phyloP scores from a whole-genome alignment of 2,797 vertebrate species.

The Characodon lateralis region DNA sequence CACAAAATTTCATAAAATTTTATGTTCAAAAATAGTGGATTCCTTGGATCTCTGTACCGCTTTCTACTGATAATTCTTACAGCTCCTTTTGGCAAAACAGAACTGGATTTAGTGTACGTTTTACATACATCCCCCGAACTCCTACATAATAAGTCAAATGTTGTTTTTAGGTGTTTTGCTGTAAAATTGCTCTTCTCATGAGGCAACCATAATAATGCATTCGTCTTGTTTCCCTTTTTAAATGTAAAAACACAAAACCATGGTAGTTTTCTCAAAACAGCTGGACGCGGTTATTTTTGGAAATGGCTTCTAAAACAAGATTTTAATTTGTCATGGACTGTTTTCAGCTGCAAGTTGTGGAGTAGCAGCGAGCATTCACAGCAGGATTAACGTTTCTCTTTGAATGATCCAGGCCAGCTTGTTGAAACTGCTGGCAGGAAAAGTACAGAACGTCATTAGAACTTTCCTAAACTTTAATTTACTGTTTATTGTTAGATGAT shows the following conservation, averaged over 20 bases:
- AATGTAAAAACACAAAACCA: slow-evolving; percentile 14
- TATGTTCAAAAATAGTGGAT: no score
- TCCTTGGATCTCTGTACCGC: no score
- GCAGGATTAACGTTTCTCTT: slow-evolving; percentile 1
- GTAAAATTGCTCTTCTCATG: slow-evolving; percentile 11
- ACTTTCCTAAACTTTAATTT: slow-evolving; percentile 10
- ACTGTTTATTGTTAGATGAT: slow-evolving; percentile 1
- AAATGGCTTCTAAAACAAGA: slow-evolving; percentile 12
- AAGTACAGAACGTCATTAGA: not conserved
- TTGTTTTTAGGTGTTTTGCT: not conserved
- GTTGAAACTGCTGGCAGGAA: slow-evolving; percentile 24
- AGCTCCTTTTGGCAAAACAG: no score
- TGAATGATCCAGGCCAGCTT: not conserved
- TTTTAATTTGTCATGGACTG: slow-evolving; percentile 9
- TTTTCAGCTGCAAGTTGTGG: slow-evolving; percentile 14
- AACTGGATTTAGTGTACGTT: no score
- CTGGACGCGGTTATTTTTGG: slow-evolving; percentile 16
- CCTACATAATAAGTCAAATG: not conserved
- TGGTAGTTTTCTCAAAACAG: slow-evolving; percentile 15
- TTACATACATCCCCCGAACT: no score
- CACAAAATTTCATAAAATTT: no score
- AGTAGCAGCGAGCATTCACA: slow-evolving; percentile 8
- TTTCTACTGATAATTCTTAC: no score
- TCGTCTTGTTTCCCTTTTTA: slow-evolving; percentile 2
- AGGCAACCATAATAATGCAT: slow-evolving; percentile 6